A percentile compares a stretch with the other conserved stretches of the same genome.
These are phyloP conservation scores for Leptestheria dahalacensis DNA, from an alignment of 1,140 invertebrate species.

Conservation along the genomic window DNA sequence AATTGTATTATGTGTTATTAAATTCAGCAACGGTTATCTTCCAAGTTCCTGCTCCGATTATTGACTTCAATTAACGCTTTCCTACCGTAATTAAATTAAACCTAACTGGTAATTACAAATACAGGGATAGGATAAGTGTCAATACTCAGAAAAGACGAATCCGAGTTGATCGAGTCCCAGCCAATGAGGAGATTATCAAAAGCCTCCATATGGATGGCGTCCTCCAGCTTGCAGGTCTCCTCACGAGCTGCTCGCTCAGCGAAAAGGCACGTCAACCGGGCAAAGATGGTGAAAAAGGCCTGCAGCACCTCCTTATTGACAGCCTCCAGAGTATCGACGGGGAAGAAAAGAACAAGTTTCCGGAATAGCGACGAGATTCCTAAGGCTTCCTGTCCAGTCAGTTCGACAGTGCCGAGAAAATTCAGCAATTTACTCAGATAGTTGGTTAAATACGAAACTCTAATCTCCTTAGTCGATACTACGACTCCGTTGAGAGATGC, in stretches of 20 bases:
- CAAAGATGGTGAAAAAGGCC: constrained; percentile 44
- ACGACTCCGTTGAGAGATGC: constrained; percentile 56
- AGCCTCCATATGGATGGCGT: constrained; percentile 56
- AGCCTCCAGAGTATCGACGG: constrained; percentile 26
- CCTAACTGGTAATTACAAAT: not conserved
- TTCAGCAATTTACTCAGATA: constrained; percentile 54
- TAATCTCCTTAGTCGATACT: constrained; percentile 38
- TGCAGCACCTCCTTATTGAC: constrained; percentile 32
- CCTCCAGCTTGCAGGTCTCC: constrained; percentile 50
- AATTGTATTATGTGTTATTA: too few species aligned
- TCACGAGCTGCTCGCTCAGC: constrained; percentile 53
- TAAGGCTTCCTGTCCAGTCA: constrained; percentile 31
- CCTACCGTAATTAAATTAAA: too few species aligned
- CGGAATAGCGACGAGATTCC: constrained; percentile 33
- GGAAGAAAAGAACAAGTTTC: constrained; percentile 41
- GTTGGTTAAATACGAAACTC: constrained; percentile 49
- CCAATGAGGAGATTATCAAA: constrained; percentile 64
- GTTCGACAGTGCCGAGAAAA: constrained; percentile 36
- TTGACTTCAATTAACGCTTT: too few species aligned
- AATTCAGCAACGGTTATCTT: too few species aligned
- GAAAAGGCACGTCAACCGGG: constrained; percentile 54
- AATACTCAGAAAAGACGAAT: constrained; percentile 25
- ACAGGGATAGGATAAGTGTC: not conserved
- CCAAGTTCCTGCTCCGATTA: too few species aligned
- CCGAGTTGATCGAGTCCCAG: constrained; percentile 50